These are phyloP conservation scores for Puntigrus tetrazona DNA, from an alignment of 2,113 vertebrate genomes.

Conservation along the genomic window DNA sequence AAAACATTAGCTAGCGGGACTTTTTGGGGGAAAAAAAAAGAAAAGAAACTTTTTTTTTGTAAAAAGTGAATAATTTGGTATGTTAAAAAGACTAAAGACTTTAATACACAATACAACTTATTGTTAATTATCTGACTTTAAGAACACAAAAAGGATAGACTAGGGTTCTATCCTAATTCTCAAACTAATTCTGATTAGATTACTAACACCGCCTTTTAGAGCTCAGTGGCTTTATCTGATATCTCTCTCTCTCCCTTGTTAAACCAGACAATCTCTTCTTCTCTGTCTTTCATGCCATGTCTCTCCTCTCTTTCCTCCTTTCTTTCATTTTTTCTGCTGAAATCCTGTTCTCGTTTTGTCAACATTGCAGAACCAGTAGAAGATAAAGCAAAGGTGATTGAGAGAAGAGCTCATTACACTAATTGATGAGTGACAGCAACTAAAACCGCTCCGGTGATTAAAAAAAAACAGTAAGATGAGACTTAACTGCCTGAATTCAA, in stretches of 20 bases:
- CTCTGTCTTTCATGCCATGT: neutral
- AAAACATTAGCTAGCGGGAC: neutral
- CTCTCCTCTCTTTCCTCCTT: neutral
- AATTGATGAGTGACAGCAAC: constrained; percentile 77
- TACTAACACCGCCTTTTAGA: neutral
- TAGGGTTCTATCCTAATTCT: too few species aligned
- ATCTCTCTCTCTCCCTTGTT: neutral
- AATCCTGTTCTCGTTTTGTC: constrained; percentile 82
- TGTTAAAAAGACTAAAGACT: too few species aligned
- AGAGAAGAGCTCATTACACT: constrained; percentile 76
- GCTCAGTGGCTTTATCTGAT: neutral
- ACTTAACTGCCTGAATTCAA: constrained; percentile 72
- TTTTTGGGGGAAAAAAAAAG: too few species aligned
- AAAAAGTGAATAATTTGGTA: too few species aligned
- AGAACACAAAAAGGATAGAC: neutral
- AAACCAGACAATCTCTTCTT: neutral
- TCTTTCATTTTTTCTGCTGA: constrained; percentile 43
- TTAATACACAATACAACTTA: neutral
- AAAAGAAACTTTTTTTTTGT: too few species aligned
- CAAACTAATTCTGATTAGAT: neutral
- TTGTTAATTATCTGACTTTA: neutral
- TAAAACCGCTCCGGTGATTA: constrained; percentile 72
- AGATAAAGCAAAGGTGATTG: constrained; percentile 11
- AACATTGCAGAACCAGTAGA: constrained; percentile 42
- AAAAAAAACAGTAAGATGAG: constrained; percentile 63